Evolutionary conservation across 2,113 vertebrate species (phyloP).

Genomic region (Myotis brandtii): DNA sequence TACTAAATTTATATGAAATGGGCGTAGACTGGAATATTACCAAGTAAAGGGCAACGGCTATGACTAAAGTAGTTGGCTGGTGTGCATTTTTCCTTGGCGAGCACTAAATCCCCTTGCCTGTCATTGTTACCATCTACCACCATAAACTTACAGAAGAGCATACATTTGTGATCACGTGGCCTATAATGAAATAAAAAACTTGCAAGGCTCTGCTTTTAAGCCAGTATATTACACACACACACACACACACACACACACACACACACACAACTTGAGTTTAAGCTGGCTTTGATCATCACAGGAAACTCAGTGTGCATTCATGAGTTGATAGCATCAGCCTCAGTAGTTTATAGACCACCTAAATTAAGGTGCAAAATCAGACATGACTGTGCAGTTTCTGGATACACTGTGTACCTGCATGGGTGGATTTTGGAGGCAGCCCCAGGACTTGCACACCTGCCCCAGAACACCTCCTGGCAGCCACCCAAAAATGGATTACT

Average conservation of each 20-base stretch:
- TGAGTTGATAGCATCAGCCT: neutral
- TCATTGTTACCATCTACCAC: neutral
- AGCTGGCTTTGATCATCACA: neutral
- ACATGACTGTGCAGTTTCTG: neutral
- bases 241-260: neutral
- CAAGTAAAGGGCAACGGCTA: neutral
- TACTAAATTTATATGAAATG: neutral
- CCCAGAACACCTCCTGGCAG: neutral
- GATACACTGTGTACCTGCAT: neutral
- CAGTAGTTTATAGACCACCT: neutral
- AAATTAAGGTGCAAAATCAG: neutral
- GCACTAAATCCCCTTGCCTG: neutral
- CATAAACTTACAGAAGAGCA: neutral
- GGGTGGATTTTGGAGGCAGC: conserved; percentile 1
- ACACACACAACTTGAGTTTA: neutral
- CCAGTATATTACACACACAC: neutral
- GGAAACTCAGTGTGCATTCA: neutral
- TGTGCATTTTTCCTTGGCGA: neutral
- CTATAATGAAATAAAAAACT: neutral
- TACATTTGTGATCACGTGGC: neutral
- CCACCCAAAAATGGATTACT: neutral
- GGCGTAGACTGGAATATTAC: neutral
- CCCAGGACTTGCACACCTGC: neutral
- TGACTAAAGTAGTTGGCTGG: neutral
- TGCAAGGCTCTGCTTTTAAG: neutral